Evolutionary conservation across 2,113 vertebrate species (phyloP).

Genomic region (Guaruba guarouba): DNA sequence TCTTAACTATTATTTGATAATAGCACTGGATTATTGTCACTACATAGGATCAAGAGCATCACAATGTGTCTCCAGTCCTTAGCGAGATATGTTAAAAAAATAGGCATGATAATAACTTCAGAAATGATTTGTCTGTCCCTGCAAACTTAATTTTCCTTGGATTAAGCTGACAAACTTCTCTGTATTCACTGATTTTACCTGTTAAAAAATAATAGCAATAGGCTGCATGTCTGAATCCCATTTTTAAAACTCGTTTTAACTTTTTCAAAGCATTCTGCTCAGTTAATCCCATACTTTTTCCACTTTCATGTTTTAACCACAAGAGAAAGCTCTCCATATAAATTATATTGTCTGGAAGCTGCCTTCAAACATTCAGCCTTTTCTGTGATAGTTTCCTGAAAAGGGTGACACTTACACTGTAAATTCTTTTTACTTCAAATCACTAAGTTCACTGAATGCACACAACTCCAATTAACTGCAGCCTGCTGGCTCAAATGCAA

Average conservation of each 20-base stretch:
- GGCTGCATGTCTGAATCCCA: neutral
- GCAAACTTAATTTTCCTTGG: neutral
- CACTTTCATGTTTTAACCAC: neutral
- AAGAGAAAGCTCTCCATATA: neutral
- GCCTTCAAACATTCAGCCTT: neutral
- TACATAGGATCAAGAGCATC: neutral
- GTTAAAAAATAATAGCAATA: neutral
- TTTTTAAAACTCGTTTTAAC: neutral
- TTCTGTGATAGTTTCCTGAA: neutral
- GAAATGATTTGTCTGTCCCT: neutral
- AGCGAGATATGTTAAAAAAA: neutral
- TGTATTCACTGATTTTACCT: neutral
- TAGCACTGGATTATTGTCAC: neutral
- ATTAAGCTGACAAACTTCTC: neutral
- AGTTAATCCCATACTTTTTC: neutral
- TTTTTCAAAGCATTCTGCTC: neutral
- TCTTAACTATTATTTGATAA: neutral
- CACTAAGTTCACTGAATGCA: conserved; percentile 21
- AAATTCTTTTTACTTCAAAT: conserved; percentile 26
- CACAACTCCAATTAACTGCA: conserved; percentile 41
- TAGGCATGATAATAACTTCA: neutral
- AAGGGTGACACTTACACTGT: neutral
- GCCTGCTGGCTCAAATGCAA: conserved; percentile 30
- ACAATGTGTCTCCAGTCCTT: neutral
- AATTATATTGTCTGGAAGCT: neutral